Evolutionary conservation across 2,113 vertebrate genomes (phyloP).

Genomic region (Oenanthe melanoleuca): DNA sequence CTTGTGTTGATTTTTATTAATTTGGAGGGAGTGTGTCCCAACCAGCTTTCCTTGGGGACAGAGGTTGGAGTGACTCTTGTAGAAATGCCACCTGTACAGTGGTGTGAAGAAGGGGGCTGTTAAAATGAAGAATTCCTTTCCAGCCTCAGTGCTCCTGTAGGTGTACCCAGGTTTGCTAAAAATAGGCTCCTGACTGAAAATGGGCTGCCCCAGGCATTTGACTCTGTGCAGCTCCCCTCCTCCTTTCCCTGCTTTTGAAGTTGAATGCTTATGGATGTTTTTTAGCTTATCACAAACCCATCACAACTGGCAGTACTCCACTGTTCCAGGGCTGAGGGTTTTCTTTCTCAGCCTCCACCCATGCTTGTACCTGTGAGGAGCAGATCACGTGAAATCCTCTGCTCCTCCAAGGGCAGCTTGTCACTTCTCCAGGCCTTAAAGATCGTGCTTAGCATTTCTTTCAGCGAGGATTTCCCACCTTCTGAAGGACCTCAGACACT

Average conservation of each 20-base stretch:
- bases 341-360: slow-evolving; percentile 67
- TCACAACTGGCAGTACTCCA: slow-evolving; percentile 7
- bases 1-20: not conserved
- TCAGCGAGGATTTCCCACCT: slow-evolving; percentile 17
- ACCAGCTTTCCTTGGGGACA: not conserved
- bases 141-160: not conserved
- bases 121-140: not conserved
- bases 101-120: not conserved
- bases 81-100: not conserved
- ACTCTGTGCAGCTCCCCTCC: slow-evolving; percentile 29
- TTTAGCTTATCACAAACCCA: slow-evolving; percentile 43
- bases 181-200: slow-evolving; percentile 53
- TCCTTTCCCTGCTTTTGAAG: slow-evolving; percentile 59
- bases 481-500: not conserved
- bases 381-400: not conserved
- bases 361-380: not conserved
- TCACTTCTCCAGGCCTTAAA: not conserved
- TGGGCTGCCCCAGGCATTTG: slow-evolving; percentile 20
- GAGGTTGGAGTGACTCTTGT: not conserved
- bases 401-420: not conserved
- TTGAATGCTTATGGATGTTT: slow-evolving; percentile 41
- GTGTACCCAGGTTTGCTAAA: slow-evolving; percentile 28
- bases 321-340: slow-evolving; percentile 26
- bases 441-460: slow-evolving; percentile 1
- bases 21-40: not conserved